phyloP scores from a whole-genome alignment of 2,888 invertebrate genomes.

The Neelides folsomi region DNA sequence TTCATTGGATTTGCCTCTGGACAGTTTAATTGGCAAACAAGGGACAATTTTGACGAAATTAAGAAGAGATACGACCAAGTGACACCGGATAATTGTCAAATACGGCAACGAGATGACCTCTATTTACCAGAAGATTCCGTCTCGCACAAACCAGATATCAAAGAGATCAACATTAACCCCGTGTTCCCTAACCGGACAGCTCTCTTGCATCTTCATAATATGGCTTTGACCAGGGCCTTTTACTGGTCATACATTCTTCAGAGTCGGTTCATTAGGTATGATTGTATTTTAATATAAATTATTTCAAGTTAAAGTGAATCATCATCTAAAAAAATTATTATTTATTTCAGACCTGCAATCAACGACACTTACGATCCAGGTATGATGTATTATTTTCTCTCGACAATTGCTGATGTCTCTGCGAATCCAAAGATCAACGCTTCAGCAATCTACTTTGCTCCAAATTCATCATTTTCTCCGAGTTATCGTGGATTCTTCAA shows the following conservation, averaged over 20 bases:
- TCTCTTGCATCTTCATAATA: slow-evolving; percentile 81
- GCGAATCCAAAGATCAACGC: slow-evolving; percentile 83
- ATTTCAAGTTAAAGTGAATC: neutral
- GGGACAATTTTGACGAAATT: slow-evolving; percentile 81
- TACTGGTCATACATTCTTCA: slow-evolving; percentile 91
- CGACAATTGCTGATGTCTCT: slow-evolving; percentile 87
- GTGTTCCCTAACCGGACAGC: slow-evolving; percentile 89
- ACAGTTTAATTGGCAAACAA: slow-evolving; percentile 82
- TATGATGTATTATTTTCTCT: slow-evolving; percentile 59
- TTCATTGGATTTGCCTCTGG: slow-evolving; percentile 38
- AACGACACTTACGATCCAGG: slow-evolving; percentile 92
- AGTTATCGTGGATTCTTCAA: slow-evolving; percentile 93
- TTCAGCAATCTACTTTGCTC: slow-evolving; percentile 84
- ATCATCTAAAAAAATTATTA: too few species aligned
- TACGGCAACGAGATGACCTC: slow-evolving; percentile 69
- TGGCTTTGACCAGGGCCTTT: slow-evolving; percentile 90
- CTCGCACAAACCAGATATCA: slow-evolving; percentile 82
- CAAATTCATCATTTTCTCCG: slow-evolving; percentile 84
- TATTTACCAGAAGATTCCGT: slow-evolving; percentile 71
- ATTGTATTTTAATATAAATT: neutral
- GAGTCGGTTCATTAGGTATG: slow-evolving; percentile 61
- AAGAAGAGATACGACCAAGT: slow-evolving; percentile 70
- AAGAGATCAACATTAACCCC: slow-evolving; percentile 85
- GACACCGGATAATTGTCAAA: slow-evolving; percentile 73
- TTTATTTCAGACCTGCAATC: slow-evolving; percentile 38